phyloP scores from a whole-genome alignment of 2,113 vertebrate genomes.

The Propithecus coquereli region DNA sequence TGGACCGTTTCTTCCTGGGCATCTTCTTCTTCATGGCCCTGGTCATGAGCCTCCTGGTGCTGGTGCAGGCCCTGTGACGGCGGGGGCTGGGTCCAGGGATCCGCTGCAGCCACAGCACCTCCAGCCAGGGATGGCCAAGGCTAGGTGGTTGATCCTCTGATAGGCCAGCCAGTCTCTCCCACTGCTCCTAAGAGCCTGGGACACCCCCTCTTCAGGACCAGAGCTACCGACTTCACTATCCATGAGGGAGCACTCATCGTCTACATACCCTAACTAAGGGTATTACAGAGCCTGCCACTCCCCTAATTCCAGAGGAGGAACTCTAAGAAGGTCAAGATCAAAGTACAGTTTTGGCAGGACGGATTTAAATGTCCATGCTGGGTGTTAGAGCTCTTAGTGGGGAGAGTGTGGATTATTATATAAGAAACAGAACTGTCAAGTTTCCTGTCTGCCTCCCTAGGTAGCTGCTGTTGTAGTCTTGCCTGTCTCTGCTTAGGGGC shows the following conservation, averaged over 20 bases:
- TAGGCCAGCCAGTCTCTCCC: conserved; percentile 74
- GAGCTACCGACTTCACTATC: neutral
- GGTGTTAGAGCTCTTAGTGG: neutral
- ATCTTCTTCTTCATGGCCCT: conserved; percentile 93
- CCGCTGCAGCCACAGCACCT: neutral
- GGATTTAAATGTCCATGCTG: neutral
- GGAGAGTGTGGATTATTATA: neutral
- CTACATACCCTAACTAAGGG: neutral
- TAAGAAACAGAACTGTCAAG: neutral
- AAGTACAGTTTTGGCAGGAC: neutral
- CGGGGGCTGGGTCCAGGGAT: neutral
- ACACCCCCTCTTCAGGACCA: conserved; percentile 32
- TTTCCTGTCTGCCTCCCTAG: neutral
- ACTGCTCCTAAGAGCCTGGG: conserved; percentile 70
- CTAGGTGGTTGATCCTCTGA: conserved; percentile 38
- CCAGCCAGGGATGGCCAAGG: neutral
- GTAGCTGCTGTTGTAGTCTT: neutral
- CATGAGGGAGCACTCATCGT: neutral
- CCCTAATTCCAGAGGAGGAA: neutral
- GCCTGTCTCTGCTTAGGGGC: neutral
- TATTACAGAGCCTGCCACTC: neutral
- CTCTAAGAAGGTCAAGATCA: neutral
- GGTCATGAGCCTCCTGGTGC: conserved; percentile 90
- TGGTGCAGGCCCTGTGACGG: conserved; percentile 87
- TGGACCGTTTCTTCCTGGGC: conserved; percentile 94